phyloP scores from a whole-genome alignment of 2,888 invertebrate genomes.

The Coelogynopora nodosa region DNA sequence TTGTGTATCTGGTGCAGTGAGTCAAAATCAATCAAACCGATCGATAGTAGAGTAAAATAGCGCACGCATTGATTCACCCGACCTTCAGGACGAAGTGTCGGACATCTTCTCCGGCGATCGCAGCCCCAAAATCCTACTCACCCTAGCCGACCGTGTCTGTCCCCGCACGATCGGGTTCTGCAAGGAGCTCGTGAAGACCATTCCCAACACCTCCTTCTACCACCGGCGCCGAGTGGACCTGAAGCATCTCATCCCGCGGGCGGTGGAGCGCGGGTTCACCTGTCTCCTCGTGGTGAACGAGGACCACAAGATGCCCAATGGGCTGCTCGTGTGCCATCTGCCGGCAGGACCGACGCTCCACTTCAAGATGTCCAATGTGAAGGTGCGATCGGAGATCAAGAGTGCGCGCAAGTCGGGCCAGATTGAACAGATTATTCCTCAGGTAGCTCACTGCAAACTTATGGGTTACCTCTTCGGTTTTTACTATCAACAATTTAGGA shows the following conservation, averaged over 20 bases:
- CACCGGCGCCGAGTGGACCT: slow-evolving; percentile 83
- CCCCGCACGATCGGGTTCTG: slow-evolving; percentile 80
- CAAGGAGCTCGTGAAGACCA: slow-evolving; percentile 79
- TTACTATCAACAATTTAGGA: too few species aligned
- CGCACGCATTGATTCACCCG: too few species aligned
- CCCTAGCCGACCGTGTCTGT: slow-evolving; percentile 37
- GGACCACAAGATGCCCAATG: slow-evolving; percentile 83
- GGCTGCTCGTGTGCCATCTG: slow-evolving; percentile 83
- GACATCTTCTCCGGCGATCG: slow-evolving; percentile 11
- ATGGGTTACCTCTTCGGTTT: background rate
- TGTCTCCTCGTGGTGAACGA: slow-evolving; percentile 72
- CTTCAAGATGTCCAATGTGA: slow-evolving; percentile 86
- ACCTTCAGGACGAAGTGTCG: slow-evolving; percentile 38
- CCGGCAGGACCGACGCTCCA: slow-evolving; percentile 95
- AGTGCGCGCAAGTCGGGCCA: background rate
- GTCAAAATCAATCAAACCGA: background rate
- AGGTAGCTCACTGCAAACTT: slow-evolving; percentile 10
- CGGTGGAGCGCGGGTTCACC: slow-evolving; percentile 68
- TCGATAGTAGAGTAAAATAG: background rate
- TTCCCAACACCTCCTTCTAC: slow-evolving; percentile 83
- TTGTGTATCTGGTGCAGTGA: too few species aligned
- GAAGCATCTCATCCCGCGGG: slow-evolving; percentile 84
- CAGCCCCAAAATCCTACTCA: slow-evolving; percentile 32
- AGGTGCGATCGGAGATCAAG: slow-evolving; percentile 64
- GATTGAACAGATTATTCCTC: slow-evolving; percentile 33